Conservation (phyloP, 1,140 invertebrate genomes). For the Nasonia giraulti region DNA sequence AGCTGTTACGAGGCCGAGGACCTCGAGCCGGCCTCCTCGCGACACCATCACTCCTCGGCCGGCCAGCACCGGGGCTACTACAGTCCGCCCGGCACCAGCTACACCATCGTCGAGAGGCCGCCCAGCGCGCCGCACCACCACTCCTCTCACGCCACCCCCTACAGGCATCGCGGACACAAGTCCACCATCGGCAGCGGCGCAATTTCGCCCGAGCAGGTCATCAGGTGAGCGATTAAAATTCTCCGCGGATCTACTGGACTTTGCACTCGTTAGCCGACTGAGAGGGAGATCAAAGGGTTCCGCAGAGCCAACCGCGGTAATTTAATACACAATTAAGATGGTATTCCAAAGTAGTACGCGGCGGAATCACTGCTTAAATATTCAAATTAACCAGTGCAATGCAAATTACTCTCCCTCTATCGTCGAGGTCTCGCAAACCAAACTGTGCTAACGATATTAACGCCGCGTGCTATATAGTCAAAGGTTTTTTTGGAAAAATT, state of each 20-base stretch:
- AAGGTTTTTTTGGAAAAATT: too few species aligned
- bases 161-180: constrained; percentile 75
- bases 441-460: too few species aligned
- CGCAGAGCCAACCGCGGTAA: not conserved
- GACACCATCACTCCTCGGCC: constrained; percentile 57
- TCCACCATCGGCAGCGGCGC: constrained; percentile 75
- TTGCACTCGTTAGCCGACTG: not conserved
- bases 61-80: constrained; percentile 72
- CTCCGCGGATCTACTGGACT: not conserved
- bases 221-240: constrained; percentile 66
- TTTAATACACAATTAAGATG: not conserved
- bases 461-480: too few species aligned
- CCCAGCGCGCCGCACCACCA: constrained; percentile 83
- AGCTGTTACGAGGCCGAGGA: constrained; percentile 74
- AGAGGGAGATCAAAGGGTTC: not conserved
- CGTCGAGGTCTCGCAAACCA: too few species aligned
- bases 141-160: constrained; percentile 76
- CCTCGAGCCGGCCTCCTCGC: constrained; percentile 63
- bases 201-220: constrained; percentile 86
- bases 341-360: not conserved
- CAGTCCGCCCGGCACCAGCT: constrained; percentile 82
- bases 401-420: not conserved
- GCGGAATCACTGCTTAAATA: not conserved
- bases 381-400: not conserved
- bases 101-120: constrained; percentile 88